Evolutionary conservation across 2,888 invertebrate genomes (phyloP).

Genomic region (Phaonia tiefii): DNA sequence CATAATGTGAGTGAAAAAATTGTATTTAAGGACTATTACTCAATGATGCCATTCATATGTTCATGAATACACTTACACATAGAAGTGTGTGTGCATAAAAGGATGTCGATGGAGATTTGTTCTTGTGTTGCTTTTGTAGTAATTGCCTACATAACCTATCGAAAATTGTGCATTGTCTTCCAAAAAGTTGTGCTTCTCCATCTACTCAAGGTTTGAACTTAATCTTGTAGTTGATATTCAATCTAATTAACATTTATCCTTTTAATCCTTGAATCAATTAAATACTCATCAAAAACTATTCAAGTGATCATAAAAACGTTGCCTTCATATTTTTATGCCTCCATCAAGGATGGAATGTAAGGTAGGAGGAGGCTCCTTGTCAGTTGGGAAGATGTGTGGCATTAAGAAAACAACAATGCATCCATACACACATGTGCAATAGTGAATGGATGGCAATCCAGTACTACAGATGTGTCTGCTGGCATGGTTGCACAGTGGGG

Average conservation of each 20-base stretch:
- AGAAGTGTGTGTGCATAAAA: too few species aligned
- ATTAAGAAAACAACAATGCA: background rate
- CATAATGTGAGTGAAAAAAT: too few species aligned
- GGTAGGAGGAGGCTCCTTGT: too few species aligned
- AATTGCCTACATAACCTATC: constrained; percentile 10
- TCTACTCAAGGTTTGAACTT: background rate
- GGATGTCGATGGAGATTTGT: too few species aligned
- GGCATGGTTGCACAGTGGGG: too few species aligned
- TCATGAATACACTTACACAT: too few species aligned
- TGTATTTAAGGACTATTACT: too few species aligned
- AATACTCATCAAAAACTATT: constrained; percentile 33
- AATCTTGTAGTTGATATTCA: background rate
- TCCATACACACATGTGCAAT: background rate
- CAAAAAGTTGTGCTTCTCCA: background rate
- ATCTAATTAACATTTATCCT: constrained; percentile 36
- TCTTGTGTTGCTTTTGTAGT: background rate
- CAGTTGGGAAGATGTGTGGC: too few species aligned
- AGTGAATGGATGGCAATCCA: background rate
- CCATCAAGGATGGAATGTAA: background rate
- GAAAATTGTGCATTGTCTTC: constrained; percentile 20
- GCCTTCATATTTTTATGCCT: constrained; percentile 13
- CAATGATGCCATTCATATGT: too few species aligned
- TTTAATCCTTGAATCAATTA: constrained; percentile 39
- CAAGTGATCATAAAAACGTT: constrained; percentile 25
- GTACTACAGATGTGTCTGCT: background rate